Evolutionary conservation across 2,113 vertebrate genomes (phyloP).

Genomic region (Salminus brasiliensis): DNA sequence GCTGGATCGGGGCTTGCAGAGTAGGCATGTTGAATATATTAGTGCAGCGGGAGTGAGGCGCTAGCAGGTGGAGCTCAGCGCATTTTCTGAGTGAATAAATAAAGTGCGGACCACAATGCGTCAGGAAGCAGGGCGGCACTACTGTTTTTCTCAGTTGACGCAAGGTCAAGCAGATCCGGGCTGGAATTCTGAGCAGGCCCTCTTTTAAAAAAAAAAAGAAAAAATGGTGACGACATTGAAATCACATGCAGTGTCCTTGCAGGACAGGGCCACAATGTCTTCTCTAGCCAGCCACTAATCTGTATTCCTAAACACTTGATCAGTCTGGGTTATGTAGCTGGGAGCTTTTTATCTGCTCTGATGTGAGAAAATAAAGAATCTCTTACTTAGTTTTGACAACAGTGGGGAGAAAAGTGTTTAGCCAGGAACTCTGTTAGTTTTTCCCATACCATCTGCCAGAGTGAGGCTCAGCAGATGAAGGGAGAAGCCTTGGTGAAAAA

Average conservation of each 20-base stretch:
- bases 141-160: conserved; percentile 41
- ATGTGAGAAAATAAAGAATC: conserved; percentile 53
- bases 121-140: conserved; percentile 27
- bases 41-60: conserved; percentile 22
- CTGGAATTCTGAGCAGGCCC: conserved; percentile 35
- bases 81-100: conserved; percentile 46
- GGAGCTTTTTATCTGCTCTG: conserved; percentile 54
- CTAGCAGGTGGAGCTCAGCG: conserved; percentile 39
- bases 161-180: conserved; percentile 53
- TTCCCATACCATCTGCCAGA: conserved; percentile 19
- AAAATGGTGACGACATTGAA: conserved; percentile 55
- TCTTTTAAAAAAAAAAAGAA: conserved; percentile 37
- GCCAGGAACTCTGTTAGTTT: conserved; percentile 25
- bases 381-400: conserved; percentile 55
- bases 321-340: conserved; percentile 39
- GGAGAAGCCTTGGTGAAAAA: conserved; percentile 45
- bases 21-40: conserved; percentile 15
- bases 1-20: neutral
- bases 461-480: conserved; percentile 43
- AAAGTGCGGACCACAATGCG: conserved; percentile 31
- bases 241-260: conserved; percentile 60
- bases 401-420: conserved; percentile 38
- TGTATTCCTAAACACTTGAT: conserved; percentile 61
- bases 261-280: conserved; percentile 47
- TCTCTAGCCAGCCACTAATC: conserved; percentile 48